Conservation (phyloP, 2,888 invertebrate species). For the Clivina fossor region DNA sequence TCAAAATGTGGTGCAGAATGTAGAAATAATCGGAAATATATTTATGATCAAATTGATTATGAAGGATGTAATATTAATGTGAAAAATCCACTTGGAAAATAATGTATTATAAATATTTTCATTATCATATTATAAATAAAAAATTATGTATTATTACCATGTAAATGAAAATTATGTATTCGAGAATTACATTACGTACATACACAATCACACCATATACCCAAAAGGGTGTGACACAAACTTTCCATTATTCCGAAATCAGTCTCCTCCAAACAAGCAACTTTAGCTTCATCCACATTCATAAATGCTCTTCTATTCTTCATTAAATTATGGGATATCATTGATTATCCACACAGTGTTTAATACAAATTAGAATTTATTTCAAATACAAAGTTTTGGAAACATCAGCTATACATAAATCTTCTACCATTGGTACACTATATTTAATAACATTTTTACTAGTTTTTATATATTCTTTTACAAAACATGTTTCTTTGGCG, state of each 20-base stretch:
- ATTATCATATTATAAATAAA: background rate
- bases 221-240: too few relatives aligned
- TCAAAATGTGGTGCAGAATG: slow-evolving; percentile 80
- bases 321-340: too few relatives aligned
- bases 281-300: too few relatives aligned
- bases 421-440: slow-evolving; percentile 63
- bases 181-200: too few relatives aligned
- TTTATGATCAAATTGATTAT: slow-evolving; percentile 74
- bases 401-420: slow-evolving; percentile 69
- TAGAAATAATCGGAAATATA: slow-evolving; percentile 74
- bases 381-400: slow-evolving; percentile 54
- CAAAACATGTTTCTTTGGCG: slow-evolving; percentile 55
- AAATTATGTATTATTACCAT: background rate
- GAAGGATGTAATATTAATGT: slow-evolving; percentile 74
- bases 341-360: background rate
- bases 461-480: slow-evolving; percentile 50
- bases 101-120: background rate
- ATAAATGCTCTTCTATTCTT: too few relatives aligned
- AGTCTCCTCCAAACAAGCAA: too few relatives aligned
- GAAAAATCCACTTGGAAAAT: slow-evolving; percentile 61
- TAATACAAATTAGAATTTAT: slow-evolving; percentile 1
- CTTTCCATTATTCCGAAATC: too few relatives aligned
- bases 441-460: slow-evolving; percentile 51
- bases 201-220: too few relatives aligned
- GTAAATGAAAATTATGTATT: background rate